Percentiles rank a stretch among this genome's conserved stretches.
phyloP scores from a whole-genome alignment of 2,888 invertebrate species.

The Agapostemon virescens region DNA sequence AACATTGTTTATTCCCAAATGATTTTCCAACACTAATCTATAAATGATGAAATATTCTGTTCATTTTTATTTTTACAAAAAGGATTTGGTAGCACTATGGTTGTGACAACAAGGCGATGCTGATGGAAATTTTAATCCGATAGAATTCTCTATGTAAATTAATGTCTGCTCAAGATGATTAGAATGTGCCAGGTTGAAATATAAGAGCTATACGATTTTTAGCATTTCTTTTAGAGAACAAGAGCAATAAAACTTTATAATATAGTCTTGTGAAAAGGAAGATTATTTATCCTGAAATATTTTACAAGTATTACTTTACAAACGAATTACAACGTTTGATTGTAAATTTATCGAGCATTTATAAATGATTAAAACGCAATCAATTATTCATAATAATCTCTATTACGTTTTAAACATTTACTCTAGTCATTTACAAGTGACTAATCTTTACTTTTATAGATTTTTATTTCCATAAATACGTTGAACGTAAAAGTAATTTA shows the following conservation, averaged over 20 bases:
- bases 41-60: too few relatives aligned
- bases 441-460: too few relatives aligned
- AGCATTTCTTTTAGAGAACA: not conserved
- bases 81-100: not conserved
- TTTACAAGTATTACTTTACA: not conserved
- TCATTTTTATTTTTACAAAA: too few relatives aligned
- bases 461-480: too few relatives aligned
- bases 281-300: not conserved
- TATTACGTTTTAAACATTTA: too few relatives aligned
- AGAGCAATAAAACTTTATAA: not conserved
- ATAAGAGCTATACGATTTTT: not conserved
- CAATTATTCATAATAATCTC: too few relatives aligned
- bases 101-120: not conserved
- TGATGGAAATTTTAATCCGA: not conserved
- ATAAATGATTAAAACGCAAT: too few relatives aligned
- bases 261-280: not conserved
- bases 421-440: too few relatives aligned
- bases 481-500: too few relatives aligned
- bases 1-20: not conserved
- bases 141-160: not conserved
- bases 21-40: not conserved
- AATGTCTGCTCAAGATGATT: not conserved
- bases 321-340: too few relatives aligned
- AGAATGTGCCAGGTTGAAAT: too few relatives aligned
- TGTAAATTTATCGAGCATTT: too few relatives aligned